phyloP scores from a whole-genome alignment of 2,797 vertebrate genomes.

The Netta rufina region DNA sequence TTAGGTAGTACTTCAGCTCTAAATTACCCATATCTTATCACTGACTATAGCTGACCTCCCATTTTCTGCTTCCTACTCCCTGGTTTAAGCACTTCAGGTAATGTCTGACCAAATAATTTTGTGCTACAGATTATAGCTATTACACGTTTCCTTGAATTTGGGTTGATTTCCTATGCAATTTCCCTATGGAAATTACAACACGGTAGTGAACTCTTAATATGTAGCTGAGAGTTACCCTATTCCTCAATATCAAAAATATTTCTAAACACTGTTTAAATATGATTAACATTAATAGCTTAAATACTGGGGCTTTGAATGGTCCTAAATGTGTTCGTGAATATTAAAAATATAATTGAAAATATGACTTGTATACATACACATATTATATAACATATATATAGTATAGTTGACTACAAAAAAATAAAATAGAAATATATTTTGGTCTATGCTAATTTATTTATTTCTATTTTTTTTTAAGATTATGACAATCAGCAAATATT shows the following conservation, averaged over 20 bases:
- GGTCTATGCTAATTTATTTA: not conserved
- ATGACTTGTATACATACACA: too few relatives aligned
- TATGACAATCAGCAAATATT: not conserved
- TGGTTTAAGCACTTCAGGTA: not conserved
- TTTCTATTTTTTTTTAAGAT: not conserved
- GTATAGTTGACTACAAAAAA: not conserved
- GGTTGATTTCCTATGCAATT: not conserved
- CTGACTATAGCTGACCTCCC: not conserved
- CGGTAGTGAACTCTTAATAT: not conserved
- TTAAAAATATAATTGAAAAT: not conserved
- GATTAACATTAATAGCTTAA: not conserved
- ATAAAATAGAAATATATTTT: not conserved
- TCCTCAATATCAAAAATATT: not conserved
- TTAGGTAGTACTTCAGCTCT: not conserved
- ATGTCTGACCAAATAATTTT: not conserved
- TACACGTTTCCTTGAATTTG: rapidly evolving
- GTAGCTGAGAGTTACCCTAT: not conserved
- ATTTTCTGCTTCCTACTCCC: not conserved
- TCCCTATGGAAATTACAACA: not conserved
- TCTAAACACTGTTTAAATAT: not conserved
- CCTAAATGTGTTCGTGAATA: not conserved
- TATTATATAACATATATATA: not conserved
- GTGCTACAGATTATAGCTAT: not conserved
- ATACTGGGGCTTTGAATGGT: not conserved
- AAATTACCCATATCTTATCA: not conserved